Conservation (phyloP, 2,797 vertebrate genomes). For the Petrocephalus sullivani region DNA sequence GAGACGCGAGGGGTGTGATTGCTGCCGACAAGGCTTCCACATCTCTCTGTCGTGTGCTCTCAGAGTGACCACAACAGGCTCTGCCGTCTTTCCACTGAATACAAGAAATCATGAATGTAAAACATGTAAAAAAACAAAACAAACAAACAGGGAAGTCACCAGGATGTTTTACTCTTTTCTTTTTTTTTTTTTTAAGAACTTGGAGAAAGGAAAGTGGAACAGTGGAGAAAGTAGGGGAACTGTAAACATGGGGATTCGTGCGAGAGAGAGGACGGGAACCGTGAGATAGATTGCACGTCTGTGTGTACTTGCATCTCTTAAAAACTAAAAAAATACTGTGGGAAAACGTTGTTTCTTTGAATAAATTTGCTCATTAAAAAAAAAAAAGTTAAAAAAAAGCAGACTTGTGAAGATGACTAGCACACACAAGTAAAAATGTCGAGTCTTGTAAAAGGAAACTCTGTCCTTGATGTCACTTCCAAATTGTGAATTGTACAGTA, state of each 20-base stretch:
- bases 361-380: conserved; percentile 24
- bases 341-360: conserved; percentile 67
- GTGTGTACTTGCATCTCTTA: conserved; percentile 75
- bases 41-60: background rate
- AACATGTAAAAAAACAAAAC: background rate
- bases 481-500: conserved; percentile 79
- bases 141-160: background rate
- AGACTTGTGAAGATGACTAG: conserved; percentile 68
- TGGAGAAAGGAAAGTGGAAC: background rate
- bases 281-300: conserved; percentile 71
- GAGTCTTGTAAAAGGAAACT: conserved; percentile 70
- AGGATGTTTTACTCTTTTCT: background rate
- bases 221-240: background rate
- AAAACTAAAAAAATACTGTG: conserved; percentile 58
- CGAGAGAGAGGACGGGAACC: conserved; percentile 53
- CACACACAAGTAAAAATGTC: conserved; percentile 63
- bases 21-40: background rate
- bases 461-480: conserved; percentile 78
- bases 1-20: background rate
- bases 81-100: background rate
- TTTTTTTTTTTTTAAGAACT: conserved; percentile 10
- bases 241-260: background rate
- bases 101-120: background rate
- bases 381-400: background rate
- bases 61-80: background rate